A percentile compares a stretch with the other conserved stretches of the same genome.
phyloP scores from a whole-genome alignment of 2,888 invertebrate species.

The Netelia inedita region DNA sequence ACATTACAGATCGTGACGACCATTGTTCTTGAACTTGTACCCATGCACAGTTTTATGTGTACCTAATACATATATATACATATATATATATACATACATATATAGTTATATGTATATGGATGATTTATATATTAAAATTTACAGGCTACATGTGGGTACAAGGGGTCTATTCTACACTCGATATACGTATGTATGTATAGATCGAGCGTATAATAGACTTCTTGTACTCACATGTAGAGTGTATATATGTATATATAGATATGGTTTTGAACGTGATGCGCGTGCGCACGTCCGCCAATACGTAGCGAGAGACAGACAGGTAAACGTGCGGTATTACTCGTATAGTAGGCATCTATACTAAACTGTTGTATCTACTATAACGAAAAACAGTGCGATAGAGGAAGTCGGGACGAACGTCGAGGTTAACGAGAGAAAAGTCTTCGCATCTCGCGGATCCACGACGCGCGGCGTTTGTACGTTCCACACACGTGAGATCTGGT shows the following conservation, averaged over 20 bases:
- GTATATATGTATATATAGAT: background rate
- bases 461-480: background rate
- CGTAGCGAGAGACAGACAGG: conserved; percentile 10
- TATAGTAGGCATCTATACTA: conserved; percentile 31
- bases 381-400: conserved; percentile 11
- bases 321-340: conserved; percentile 34
- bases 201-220: background rate
- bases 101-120: background rate
- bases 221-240: no score
- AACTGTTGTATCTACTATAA: conserved; percentile 18
- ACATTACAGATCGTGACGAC: conserved; percentile 82
- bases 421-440: conserved; percentile 14
- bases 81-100: conserved; percentile 13
- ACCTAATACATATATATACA: background rate
- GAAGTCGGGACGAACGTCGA: no score
- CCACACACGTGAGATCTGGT: conserved; percentile 15
- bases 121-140: conserved; percentile 5
- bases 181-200: background rate
- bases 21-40: conserved; percentile 84
- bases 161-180: background rate
- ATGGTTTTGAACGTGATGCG: conserved; percentile 6
- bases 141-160: background rate
- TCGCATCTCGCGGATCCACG: conserved; percentile 21
- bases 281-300: conserved; percentile 2
- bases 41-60: conserved; percentile 68